Percentiles rank a stretch among this genome's conserved stretches.
Conservation (phyloP, 2,888 invertebrate species). For the Drosophila melanosoma region DNA sequence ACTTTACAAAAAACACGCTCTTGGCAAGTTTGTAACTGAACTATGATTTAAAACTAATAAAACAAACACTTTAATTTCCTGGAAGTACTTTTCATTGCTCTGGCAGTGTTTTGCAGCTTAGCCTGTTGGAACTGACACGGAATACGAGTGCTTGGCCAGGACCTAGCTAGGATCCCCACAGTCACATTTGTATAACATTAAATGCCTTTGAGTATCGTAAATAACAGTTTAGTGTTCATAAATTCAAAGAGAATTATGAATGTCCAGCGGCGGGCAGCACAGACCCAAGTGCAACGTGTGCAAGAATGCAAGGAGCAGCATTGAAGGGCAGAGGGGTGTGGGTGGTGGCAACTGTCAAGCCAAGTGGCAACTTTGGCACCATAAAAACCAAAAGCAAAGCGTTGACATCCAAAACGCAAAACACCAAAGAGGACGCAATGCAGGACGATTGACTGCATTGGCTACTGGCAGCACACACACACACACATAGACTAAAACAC, state of each 20-base stretch:
- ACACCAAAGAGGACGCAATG: constrained; percentile 62
- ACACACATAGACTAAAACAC: not conserved
- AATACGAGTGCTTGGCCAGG: constrained; percentile 18
- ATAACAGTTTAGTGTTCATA: constrained; percentile 83
- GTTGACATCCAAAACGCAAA: constrained; percentile 67
- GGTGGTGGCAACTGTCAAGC: constrained; percentile 20
- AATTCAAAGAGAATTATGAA: constrained; percentile 83
- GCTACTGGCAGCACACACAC: constrained; percentile 27
- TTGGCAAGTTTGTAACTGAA: not conserved
- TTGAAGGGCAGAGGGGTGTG: not conserved
- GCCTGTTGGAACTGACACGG: constrained; percentile 8
- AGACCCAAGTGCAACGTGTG: constrained; percentile 56
- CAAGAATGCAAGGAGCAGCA: not conserved
- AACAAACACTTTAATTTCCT: constrained; percentile 54
- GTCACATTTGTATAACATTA: constrained; percentile 76
- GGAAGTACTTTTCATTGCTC: constrained; percentile 37
- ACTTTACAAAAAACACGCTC: not conserved
- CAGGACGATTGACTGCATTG: constrained; percentile 66
- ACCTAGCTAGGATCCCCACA: constrained; percentile 52
- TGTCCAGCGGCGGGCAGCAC: constrained; percentile 57
- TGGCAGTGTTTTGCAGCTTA: constrained; percentile 24
- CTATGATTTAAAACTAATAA: constrained; percentile 35
- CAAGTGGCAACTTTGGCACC: constrained; percentile 61
- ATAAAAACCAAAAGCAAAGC: constrained; percentile 64
- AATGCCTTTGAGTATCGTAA: constrained; percentile 82